A percentile compares a stretch with the other conserved stretches of the same genome.
Conservation (phyloP, 2,888 invertebrate species). For the Thecocarcelia acutangulata region DNA sequence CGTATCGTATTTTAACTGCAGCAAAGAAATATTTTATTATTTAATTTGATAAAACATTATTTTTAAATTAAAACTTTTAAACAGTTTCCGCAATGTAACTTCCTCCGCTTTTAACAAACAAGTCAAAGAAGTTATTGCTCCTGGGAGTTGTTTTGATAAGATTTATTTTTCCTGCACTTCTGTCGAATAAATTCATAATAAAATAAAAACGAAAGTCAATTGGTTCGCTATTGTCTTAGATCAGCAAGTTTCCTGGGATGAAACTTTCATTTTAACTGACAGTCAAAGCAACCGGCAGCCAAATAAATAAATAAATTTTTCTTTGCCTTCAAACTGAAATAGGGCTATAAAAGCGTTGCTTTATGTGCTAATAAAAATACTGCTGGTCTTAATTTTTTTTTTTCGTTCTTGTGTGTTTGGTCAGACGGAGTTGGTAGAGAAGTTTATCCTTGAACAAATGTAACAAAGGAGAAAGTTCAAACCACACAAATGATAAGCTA, state of each 20-base stretch:
- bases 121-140: neutral
- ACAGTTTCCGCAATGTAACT: neutral
- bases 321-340: neutral
- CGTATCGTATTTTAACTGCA: too few relatives aligned
- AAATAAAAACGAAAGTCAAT: neutral
- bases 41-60: neutral
- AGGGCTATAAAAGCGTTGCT: too few relatives aligned
- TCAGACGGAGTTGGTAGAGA: neutral
- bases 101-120: neutral
- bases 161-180: neutral
- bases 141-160: too few relatives aligned
- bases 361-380: neutral
- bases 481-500: conserved; percentile 45
- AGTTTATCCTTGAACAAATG: neutral
- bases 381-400: neutral
- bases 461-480: conserved; percentile 5
- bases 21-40: neutral
- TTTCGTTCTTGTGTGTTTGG: neutral
- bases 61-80: neutral
- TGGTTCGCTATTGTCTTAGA: neutral
- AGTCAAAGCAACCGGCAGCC: too few relatives aligned
- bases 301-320: neutral
- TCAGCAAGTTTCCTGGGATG: neutral
- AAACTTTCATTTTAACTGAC: too few relatives aligned
- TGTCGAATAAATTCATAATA: neutral